phyloP scores from a whole-genome alignment of 2,888 invertebrate genomes.

The Andrena bicolor region DNA sequence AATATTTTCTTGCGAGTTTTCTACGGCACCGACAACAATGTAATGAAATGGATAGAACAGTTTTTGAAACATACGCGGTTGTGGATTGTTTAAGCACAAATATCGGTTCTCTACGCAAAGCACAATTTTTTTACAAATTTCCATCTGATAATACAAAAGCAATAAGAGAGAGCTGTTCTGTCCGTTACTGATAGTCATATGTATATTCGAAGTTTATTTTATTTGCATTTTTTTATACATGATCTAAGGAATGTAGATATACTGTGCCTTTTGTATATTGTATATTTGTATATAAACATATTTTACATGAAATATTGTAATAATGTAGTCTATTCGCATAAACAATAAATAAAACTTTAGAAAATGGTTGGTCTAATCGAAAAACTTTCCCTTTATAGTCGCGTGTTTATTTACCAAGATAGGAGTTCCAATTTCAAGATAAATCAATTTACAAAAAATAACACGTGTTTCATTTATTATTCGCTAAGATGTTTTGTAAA shows the following conservation, averaged over 20 bases:
- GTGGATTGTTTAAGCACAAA: slow-evolving; percentile 8
- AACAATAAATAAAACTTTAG: slow-evolving; percentile 79
- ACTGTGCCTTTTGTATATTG: slow-evolving; percentile 84
- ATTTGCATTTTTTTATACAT: slow-evolving; percentile 80
- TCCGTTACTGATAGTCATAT: slow-evolving; percentile 46
- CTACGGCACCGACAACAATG: slow-evolving; percentile 10
- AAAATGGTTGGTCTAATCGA: slow-evolving; percentile 52
- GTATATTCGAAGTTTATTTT: slow-evolving; percentile 74
- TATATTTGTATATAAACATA: slow-evolving; percentile 84
- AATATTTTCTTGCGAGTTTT: slow-evolving; percentile 37
- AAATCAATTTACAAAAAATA: too few relatives aligned
- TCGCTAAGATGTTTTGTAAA: too few relatives aligned
- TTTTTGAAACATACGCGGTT: neutral
- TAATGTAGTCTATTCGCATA: slow-evolving; percentile 79
- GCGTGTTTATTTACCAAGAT: neutral
- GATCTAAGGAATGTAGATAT: slow-evolving; percentile 84
- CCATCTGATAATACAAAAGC: slow-evolving; percentile 9
- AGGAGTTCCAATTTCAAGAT: too few relatives aligned
- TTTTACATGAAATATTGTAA: slow-evolving; percentile 82
- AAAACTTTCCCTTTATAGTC: slow-evolving; percentile 6
- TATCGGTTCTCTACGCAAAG: slow-evolving; percentile 4
- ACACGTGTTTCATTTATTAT: too few relatives aligned
- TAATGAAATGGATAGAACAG: slow-evolving; percentile 38
- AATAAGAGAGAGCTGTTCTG: slow-evolving; percentile 32
- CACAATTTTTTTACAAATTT: slow-evolving; percentile 24